Base-by-base conservation (phyloP, 2,888 invertebrate genomes). In the Dascillus cervinus region DNA sequence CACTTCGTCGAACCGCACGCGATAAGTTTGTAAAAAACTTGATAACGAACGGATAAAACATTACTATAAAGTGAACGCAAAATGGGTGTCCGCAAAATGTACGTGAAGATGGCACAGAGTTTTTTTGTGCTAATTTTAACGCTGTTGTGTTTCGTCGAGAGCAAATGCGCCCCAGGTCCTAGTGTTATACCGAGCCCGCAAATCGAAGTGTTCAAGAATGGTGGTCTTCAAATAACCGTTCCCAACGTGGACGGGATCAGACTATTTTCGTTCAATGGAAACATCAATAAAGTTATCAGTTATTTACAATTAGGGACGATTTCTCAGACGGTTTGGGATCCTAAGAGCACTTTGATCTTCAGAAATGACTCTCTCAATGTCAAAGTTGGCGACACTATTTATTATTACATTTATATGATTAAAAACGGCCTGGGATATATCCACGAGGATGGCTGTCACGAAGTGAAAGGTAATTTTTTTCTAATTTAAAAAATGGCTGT, bases 201-300 rank as follows among this genome's bases (percentile, higher is more conserved):
- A 32, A 52, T 68, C n/a, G 49, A 58, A 39, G 43, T 56, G 6
- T 46, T 63, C 17, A 42, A 40, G n/a, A 60, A 59, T 6, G 47
- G 43, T 31, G 66, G 66, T n/a, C 50, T 68, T 33, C 47, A 56
- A 27, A 55, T 66, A 9, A 64, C 62, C 22, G 64, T 69, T 39
- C 63, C 64, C 9, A 63, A 67, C 34, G 52, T 52, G 35, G 35
- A 47, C 2, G 67, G 64, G 5, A 38, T 68, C 1, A 43, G 53
- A 27, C 39, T 65, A 27, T 66, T 69, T 41, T 63, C 64, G 1
- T 66, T 69, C 41, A 65, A 69, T 39, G 67, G 60, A 3, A 66
- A 66, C 26, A 36, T 67, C 9, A 68, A 68, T 39, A 43, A 46
- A 30, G 48, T 50, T 13, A 46, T 64, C 46, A 30, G 47, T n/a